Evolutionary conservation across 2,113 vertebrate species (phyloP), one percentile per base, ranked within the genome.

Genomic region (Sisor rabdophorus): DNA sequence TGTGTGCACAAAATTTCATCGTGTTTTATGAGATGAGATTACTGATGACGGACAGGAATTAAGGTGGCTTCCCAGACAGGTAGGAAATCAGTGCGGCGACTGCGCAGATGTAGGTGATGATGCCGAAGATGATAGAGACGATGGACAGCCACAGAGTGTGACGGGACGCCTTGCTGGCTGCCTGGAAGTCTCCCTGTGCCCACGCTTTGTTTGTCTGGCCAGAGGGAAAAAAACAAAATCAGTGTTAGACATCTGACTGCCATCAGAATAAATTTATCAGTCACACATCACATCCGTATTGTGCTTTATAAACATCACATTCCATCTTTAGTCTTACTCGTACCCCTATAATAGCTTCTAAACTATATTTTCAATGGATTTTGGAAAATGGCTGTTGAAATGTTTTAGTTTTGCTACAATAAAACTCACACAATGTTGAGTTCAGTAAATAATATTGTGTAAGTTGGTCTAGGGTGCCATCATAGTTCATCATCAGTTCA

Each of bases 181-280:
- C 90, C 72, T 91, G 92, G 82, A 93, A 88, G 80, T 95, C 94
- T 22, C 94, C 95, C 85, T 93, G 86, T 74, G 93, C 93, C 17
- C 93, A 93, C 0, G 94, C 93, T 88, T 93, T 94, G 91, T 93
- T 95, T 78, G 94, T 95, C 94, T 95, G 90, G 52, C 79, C 73
- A 78, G 76, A 3, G 53, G n/a, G 54, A 40, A 71, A 40, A 71
- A 11, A 68, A 53, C 50, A 48, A 48, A 40, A 64, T 71, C 55
- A 61, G 60, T 40, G 20, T 40, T 76, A 47, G 61, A 55, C 50
- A 76, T 58, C 36, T 76, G 22, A 56, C 17, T 15, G 11, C 30
- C n/a, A 11, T 19, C 30, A 30, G 11, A 4, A 64, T 11, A 47
- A 15, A 63, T 63, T 53, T 28, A 32, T 61, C 47, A 73, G 2